Percentiles rank a stretch among this genome's conserved stretches.
Conservation (phyloP, 2,888 invertebrate genomes). For the Drosophila parthenogenetica region DNA sequence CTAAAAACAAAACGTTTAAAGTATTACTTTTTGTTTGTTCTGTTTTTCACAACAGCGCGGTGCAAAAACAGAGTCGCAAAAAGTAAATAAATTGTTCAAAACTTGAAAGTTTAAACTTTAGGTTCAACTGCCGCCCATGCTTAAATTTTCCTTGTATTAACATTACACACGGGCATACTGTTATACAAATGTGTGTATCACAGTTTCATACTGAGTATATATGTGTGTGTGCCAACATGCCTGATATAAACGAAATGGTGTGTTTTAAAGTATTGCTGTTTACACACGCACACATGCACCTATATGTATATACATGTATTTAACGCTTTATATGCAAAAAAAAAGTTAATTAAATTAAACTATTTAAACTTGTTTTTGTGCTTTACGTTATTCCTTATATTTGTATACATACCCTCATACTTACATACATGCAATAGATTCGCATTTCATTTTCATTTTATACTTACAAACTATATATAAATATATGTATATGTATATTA, state of each 20-base stretch:
- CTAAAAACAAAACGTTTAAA: slow-evolving; percentile 13
- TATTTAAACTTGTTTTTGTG: slow-evolving; percentile 63
- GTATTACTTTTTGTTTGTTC: slow-evolving; percentile 13
- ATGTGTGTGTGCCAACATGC: slow-evolving; percentile 26
- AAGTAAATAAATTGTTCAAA: too few relatives aligned
- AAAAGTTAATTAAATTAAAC: slow-evolving; percentile 28
- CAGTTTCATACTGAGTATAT: slow-evolving; percentile 31
- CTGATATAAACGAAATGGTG: slow-evolving; percentile 58
- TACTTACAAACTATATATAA: slow-evolving; percentile 42
- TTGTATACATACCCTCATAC: slow-evolving; percentile 25
- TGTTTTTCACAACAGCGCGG: slow-evolving; percentile 14
- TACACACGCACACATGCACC: slow-evolving; percentile 47
- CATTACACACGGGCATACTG: too few relatives aligned
- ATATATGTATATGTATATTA: slow-evolving; percentile 43
- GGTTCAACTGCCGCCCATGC: background rate
- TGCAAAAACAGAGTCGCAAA: slow-evolving; percentile 12
- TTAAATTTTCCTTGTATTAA: background rate
- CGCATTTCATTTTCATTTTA: slow-evolving; percentile 75
- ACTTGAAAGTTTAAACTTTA: too few relatives aligned
- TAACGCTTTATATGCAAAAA: slow-evolving; percentile 52
- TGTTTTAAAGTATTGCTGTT: slow-evolving; percentile 76
- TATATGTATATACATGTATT: slow-evolving; percentile 44
- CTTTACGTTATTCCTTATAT: slow-evolving; percentile 52
- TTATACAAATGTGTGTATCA: slow-evolving; percentile 15
- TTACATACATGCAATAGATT: slow-evolving; percentile 23